phyloP scores from a whole-genome alignment of 2,113 vertebrate species.

The Channa argus region DNA sequence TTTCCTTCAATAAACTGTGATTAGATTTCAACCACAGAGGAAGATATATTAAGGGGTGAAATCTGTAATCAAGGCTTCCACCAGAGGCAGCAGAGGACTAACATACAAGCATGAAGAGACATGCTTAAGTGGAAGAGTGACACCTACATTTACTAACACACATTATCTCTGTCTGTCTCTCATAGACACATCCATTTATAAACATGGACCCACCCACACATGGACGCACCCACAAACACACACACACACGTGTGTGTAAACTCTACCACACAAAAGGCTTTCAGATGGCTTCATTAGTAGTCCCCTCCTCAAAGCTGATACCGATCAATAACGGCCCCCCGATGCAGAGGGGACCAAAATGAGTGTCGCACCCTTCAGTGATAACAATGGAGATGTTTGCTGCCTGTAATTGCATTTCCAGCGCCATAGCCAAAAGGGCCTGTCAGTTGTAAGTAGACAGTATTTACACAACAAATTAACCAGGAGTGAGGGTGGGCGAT shows the following conservation, averaged over 20 bases:
- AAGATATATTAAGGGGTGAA: neutral
- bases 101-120: neutral
- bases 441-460: conserved; percentile 77
- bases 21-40: neutral
- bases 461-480: conserved; percentile 86
- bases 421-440: conserved; percentile 74
- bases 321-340: conserved; percentile 75
- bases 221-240: conserved; percentile 18
- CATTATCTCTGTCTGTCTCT: conserved; percentile 34
- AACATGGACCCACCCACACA: conserved; percentile 15
- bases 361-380: conserved; percentile 74
- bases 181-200: conserved; percentile 38
- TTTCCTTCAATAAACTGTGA: neutral
- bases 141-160: conserved; percentile 42
- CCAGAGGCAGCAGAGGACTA: conserved; percentile 63
- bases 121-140: conserved; percentile 26
- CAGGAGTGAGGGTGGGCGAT: conserved; percentile 61
- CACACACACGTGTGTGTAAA: conserved; percentile 3
- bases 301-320: conserved; percentile 79
- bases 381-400: conserved; percentile 85
- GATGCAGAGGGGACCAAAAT: conserved; percentile 70
- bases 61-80: conserved; percentile 39
- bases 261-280: conserved; percentile 70
- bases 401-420: conserved; percentile 84
- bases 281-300: conserved; percentile 83